Evolutionary conservation across 2,888 invertebrate species (phyloP), one percentile per base, ranked within the genome.

Genomic region (Bellardia pandia): DNA sequence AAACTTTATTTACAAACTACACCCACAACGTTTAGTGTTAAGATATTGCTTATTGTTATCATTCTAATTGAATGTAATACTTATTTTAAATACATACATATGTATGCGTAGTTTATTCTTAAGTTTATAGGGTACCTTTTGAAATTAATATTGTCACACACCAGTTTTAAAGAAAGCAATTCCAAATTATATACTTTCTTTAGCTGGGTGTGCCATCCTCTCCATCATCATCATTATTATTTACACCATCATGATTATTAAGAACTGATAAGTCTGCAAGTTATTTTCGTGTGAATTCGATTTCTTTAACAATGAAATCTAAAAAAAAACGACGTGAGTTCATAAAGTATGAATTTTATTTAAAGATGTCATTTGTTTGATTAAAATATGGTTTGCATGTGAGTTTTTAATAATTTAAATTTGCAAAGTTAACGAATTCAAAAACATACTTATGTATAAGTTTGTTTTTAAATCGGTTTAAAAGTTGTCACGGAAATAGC

Each of bases 281-380:
- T 64, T 48, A 51, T 81, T 48, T 81, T 88, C 78, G 84, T 88
- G 86, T 88, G 75, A 86, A 80, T 77, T 83, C 76, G 69, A 66
- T 80, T 68, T 86, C 58, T 16, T 33, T 14, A 5, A n/a, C 3
- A 8, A 56, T 40, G 45, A 45, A 53, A 53, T 8, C 16, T 8
- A 16, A 8, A 53, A 45, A 6, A 45, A 45, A 3, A 11, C 13
- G 45, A 45, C 45, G 11, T 45, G 45, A 45, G 45, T 45, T 45
- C 45, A 45, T 4, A 45, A 45, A 45, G 45, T 45, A 13, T 45
- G 4, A 45, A 3, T 11, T 45, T 45, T 45, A 23, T 23, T 45
- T 45, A 13, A 45, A 45, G 45, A 45, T 45, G 13, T 13, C 45
- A 45, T 45, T 45, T 9, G 45, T 45, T 45, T 9, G 2, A 3